Evolutionary conservation across 37 sponge, comb jelly and placozoan species (phyloP), one percentile per base, ranked within the genome.

Genomic region (Cladorhizidae sp.): DNA sequence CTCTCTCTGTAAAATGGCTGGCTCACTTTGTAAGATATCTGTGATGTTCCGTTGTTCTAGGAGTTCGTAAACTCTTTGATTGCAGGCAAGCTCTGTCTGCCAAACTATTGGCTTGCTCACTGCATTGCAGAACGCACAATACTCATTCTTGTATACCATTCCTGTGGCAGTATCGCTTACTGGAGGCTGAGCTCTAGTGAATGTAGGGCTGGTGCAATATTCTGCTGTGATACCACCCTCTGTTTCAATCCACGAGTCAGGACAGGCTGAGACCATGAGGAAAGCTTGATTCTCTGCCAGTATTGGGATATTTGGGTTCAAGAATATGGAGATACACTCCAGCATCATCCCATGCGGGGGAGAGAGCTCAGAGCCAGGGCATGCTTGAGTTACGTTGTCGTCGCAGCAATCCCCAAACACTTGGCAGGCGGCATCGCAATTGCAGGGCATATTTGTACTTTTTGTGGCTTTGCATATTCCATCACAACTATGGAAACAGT

Each of bases 111-210:
- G 41, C 39, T 49, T 40, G 1, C 39, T 62, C 11, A 85, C 63
- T 23, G 61, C 45, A 49, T 45, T 45, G 49, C 49, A 45, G 9
- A 45, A 45, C 9, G 49, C 49, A 45, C 49, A 45, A 9, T 12
- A 72, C 72, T 74, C 51, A 64, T 87, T 87, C 21, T 33, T 59
- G 77, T 87, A 87, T 28, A 82, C 83, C 18, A 70, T 32, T n/a
- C 88, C 88, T 1, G 83, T 71, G 1, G 21, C 69, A 0, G n/a
- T 20, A 37, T 76, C 71, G 12, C 83, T 81, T 1, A 87, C 77
- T 23, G 83, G 83, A 41, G 77, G 79, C 45, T 72, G 37, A 11
- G 15, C 37, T 39, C 31, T 23, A 70, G 28, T 23, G 26, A 39
- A 3, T 17, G 7, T 0, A 17, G 18, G 62, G 20, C 59, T 2